Percentiles rank a stretch among this genome's conserved stretches.
These are phyloP conservation scores for Sapayoa aenigma DNA, from an alignment of 2,113 vertebrate genomes.

Conservation along the genomic window DNA sequence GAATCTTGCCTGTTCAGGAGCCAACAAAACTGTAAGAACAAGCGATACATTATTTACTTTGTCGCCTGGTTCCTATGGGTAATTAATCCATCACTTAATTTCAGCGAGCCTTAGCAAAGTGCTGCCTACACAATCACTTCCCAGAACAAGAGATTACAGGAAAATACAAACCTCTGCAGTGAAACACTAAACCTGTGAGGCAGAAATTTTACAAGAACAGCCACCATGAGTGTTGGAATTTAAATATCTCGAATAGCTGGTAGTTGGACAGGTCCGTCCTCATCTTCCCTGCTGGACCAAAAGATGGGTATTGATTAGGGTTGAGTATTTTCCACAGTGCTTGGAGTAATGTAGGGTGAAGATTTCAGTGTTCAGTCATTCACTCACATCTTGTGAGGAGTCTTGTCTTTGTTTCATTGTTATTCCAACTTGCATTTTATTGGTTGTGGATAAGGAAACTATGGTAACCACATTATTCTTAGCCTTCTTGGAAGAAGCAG, in stretches of 20 bases:
- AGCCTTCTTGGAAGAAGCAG: neutral
- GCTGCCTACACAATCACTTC: neutral
- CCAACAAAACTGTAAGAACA: neutral
- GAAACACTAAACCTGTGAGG: neutral
- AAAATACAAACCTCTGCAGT: neutral
- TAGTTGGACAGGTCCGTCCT: neutral
- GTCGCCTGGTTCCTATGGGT: neutral
- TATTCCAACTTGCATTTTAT: neutral
- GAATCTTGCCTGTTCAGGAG: neutral
- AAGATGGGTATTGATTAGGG: neutral
- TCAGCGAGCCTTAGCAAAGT: neutral
- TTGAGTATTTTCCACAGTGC: neutral
- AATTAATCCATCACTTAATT: conserved; percentile 33
- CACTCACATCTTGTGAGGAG: neutral
- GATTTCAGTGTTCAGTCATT: neutral
- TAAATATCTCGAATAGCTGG: neutral
- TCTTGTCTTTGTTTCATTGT: neutral
- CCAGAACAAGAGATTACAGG: neutral
- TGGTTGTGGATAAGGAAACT: conserved; percentile 27
- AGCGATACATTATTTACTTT: conserved; percentile 28
- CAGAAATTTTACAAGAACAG: neutral
- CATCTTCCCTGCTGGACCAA: neutral
- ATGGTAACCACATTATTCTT: conserved; percentile 51
- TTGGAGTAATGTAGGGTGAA: neutral
- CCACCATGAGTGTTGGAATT: neutral